Evolutionary conservation across 2,888 invertebrate species (phyloP), one percentile per base, ranked within the genome.

Genomic region (Aporophyla lueneburgensis): DNA sequence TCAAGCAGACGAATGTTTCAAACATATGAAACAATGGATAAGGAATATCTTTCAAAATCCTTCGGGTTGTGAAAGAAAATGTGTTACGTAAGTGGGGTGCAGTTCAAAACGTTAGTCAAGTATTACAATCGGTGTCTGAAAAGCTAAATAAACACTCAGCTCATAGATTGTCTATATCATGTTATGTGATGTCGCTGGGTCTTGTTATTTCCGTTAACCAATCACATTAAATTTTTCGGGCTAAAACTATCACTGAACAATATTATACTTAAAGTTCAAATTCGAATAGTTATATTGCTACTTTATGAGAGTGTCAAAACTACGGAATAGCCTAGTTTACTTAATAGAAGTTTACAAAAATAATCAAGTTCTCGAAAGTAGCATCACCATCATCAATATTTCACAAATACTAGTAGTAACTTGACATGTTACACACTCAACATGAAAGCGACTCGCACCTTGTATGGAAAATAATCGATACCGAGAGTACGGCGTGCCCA

Each of bases 401-500:
- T 49, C 54, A 68, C 56, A 83, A 85, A 73, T 75, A 65, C 59
- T 63, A 46, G 76, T 63, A 46, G 76, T 78, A 78, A 66, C 69
- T 66, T 71, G 72, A 82, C 76, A 80, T 84, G 78, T 80, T 78
- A 80, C 78, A 74, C 74, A 81, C 66, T 74, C 72, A 63, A 76
- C 61, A 74, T 66, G 81, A 78, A 83, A 82, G 72, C 76, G 65
- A 76, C 87, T 87, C 83, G 79, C 72, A 88, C 86, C 89, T 88
- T 87, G 78, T 63, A 79, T 81, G 76, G 84, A 72, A 78, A 88
- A 87, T 87, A 88, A 88, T 88, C 88, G 86, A 88, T 88, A 88
- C 81, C 40, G 66, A 80, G 74, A 80, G 79, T 78, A 76, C 80
- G 62, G 66, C 72, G 74, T 76, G 68, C 75, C 76, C 65, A 51